Evolutionary conservation across 1,140 invertebrate genomes (phyloP), one percentile per base, ranked within the genome.

Genomic region (Trypoxylus dichotomus): DNA sequence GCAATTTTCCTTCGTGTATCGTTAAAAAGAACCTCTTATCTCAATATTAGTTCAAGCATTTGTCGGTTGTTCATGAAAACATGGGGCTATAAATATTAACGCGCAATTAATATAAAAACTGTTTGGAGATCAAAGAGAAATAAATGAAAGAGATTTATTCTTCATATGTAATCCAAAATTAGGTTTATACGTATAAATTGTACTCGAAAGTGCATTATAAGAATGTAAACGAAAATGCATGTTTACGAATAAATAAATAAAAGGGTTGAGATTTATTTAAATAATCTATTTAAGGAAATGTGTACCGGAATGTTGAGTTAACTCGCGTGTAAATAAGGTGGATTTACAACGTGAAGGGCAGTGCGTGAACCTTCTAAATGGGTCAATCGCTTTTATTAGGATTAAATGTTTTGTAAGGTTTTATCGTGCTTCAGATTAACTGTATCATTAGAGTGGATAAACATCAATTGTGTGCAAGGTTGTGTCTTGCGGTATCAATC

Each of bases 1-100:
- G 25, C 21, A 25, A 68, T 68, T 68, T 68, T 68, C 24, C 60
- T 13, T 1, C 10, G 13, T 25, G 24, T 8, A 68, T 29, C 24
- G 19, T 68, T 68, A 68, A 68, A 68, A 68, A 68, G 60, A 68
- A 68, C 27, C 60, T 19, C 60, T 68, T 29, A 68, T 68, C 60
- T 68, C 60, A 68, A 68, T 68, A 68, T 68, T 68, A 68, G 60
- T 24, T 68, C 60, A 68, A 27, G 24, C 24, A 24, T 68, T 29
- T 27, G 21, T 11, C 60, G 19, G 60, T 68, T 68, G 27, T 27
- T 68, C 3, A 68, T 24, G 21, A 68, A 68, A 68, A 68, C 21
- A 68, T 68, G 15, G 24, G 27, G 11, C 7, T 24, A 68, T 68
- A 68, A 27, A 68, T 68, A 68, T 68, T 68, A 68, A 68, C 3